phyloP scores from a whole-genome alignment of 2,113 vertebrate genomes.

The Anas platyrhynchos region DNA sequence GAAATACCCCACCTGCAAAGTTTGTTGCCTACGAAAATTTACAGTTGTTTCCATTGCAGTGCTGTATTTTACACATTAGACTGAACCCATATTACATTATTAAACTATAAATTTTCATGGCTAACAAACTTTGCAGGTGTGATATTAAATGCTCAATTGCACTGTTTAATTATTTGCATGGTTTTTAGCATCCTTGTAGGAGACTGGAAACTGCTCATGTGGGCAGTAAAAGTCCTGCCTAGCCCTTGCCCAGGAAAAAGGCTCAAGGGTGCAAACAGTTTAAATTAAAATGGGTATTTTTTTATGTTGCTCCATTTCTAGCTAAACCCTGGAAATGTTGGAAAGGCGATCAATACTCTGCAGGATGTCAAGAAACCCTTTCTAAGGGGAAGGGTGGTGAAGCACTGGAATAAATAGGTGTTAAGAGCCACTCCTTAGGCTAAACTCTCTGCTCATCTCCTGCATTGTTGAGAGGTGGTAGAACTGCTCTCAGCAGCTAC shows the following conservation, averaged over 20 bases:
- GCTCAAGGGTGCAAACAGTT: not conserved
- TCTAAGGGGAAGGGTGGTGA: not conserved
- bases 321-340: not conserved
- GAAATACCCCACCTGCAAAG: constrained; percentile 53
- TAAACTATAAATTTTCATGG: constrained; percentile 59
- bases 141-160: constrained; percentile 54
- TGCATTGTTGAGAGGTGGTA: not conserved
- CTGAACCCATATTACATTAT: not conserved
- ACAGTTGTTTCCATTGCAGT: constrained; percentile 25
- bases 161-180: constrained; percentile 60
- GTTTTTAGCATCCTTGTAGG: constrained; percentile 14
- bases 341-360: not conserved
- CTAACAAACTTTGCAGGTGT: constrained; percentile 51
- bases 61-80: constrained; percentile 48
- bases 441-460: not conserved
- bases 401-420: not conserved
- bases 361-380: not conserved
- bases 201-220: not conserved
- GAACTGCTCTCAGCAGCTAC: not conserved
- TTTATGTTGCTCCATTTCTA: not conserved
- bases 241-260: not conserved
- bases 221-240: not conserved
- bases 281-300: not conserved
- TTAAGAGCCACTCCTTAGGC: not conserved
- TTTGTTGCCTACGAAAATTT: constrained; percentile 52